These are phyloP conservation scores for Cryptomyrus ogoouensis DNA, from an alignment of 2,113 vertebrate genomes.

Conservation along the genomic window DNA sequence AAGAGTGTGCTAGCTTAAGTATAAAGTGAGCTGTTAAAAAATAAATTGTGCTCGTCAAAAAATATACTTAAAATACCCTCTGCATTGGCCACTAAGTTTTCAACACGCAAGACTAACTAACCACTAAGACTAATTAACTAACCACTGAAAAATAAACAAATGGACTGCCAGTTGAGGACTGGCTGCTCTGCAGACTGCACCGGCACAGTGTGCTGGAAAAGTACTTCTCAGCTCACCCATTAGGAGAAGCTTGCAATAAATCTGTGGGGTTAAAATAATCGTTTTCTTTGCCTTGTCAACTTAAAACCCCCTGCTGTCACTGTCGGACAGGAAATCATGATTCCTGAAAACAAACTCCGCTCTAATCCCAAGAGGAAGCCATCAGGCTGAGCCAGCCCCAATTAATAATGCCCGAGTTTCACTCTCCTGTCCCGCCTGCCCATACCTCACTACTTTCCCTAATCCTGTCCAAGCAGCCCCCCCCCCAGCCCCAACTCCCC, in stretches of 20 bases:
- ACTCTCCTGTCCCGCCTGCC: constrained; percentile 22
- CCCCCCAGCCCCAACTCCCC: background rate
- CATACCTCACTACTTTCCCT: constrained; percentile 7
- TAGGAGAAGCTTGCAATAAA: constrained; percentile 1
- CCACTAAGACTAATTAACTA: background rate
- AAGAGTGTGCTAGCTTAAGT: background rate
- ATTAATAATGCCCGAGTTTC: constrained; percentile 35
- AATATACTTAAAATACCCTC: background rate
- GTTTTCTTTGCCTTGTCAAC: constrained; percentile 17
- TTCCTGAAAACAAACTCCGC: constrained; percentile 49
- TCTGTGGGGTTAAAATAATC: constrained; percentile 11
- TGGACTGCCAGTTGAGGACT: background rate
- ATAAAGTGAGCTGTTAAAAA: background rate
- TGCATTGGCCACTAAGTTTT: background rate
- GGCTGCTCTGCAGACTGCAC: background rate
- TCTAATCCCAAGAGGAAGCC: constrained; percentile 49
- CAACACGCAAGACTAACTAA: background rate
- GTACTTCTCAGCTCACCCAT: background rate
- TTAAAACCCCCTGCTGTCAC: constrained; percentile 4
- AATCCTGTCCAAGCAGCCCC: background rate
- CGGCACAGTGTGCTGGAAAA: background rate
- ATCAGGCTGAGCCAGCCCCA: constrained; percentile 30
- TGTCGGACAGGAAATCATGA: constrained; percentile 61
- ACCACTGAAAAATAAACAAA: constrained; percentile 3
- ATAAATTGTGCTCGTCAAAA: background rate